Conservation (phyloP, 2,797 vertebrate genomes). For the Toxotes lorentzi region DNA sequence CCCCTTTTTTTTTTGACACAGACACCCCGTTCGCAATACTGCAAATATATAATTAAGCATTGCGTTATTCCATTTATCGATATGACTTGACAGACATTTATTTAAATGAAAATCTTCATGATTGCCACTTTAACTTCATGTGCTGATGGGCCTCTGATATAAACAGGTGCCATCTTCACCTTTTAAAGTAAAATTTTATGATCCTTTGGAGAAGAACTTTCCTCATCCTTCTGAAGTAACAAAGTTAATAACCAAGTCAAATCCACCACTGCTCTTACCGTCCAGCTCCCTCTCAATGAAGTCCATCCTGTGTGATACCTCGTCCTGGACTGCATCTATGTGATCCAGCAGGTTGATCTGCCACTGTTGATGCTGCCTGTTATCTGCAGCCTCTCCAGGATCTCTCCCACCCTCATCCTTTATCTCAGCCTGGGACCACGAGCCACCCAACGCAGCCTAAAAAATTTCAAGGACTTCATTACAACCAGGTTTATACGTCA, state of each 20-base stretch:
- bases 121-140: neutral
- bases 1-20: too few species aligned
- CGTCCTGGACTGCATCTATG: slow-evolving; percentile 93
- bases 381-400: slow-evolving; percentile 50
- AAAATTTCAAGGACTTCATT: neutral
- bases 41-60: too few species aligned
- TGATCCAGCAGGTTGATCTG: slow-evolving; percentile 95
- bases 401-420: slow-evolving; percentile 59
- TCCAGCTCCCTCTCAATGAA: slow-evolving; percentile 97
- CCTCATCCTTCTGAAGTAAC: neutral
- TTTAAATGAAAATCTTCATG: too few species aligned
- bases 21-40: too few species aligned
- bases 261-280: slow-evolving; percentile 78
- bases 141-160: neutral
- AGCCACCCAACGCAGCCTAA: slow-evolving; percentile 59
- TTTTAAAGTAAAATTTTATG: neutral
- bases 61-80: too few species aligned
- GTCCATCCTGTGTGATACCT: slow-evolving; percentile 96
- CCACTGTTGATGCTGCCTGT: slow-evolving; percentile 89
- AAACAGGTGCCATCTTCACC: neutral
- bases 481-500: neutral
- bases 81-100: too few species aligned
- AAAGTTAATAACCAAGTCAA: neutral
- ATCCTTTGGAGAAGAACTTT: neutral
- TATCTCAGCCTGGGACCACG: slow-evolving; percentile 66